Evolutionary conservation across 2,113 vertebrate genomes (phyloP).

Genomic region (Cromileptes altivelis): DNA sequence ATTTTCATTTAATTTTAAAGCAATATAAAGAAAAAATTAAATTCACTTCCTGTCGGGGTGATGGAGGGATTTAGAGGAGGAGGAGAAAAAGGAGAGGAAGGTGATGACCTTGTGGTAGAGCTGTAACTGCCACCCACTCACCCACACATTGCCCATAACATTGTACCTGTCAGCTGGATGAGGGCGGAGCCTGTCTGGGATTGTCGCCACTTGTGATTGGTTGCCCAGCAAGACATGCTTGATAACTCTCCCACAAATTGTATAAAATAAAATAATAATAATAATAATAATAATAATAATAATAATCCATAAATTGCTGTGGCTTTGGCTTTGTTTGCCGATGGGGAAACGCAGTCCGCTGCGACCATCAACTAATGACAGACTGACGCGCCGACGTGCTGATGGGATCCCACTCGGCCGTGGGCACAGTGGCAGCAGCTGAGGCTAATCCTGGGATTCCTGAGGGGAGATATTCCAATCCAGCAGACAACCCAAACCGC

Average conservation of each 20-base stretch:
- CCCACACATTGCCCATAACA: background rate
- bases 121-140: background rate
- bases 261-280: background rate
- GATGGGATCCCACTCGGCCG: conserved; percentile 50
- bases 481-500: conserved; percentile 71
- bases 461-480: conserved; percentile 77
- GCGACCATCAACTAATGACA: conserved; percentile 61
- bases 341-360: conserved; percentile 21
- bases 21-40: background rate
- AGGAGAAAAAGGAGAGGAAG: background rate
- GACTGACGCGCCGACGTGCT: conserved; percentile 51
- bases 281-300: conserved; percentile 17
- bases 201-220: conserved; percentile 69
- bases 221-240: conserved; percentile 72
- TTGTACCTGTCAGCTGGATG: conserved; percentile 78
- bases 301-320: conserved; percentile 47
- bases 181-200: conserved; percentile 71
- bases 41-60: background rate
- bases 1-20: background rate
- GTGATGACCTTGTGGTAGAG: background rate
- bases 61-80: background rate
- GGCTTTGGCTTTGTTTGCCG: conserved; percentile 35
- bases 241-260: conserved; percentile 49
- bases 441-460: conserved; percentile 74
- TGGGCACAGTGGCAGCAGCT: conserved; percentile 56